Evolutionary conservation across 2,113 vertebrate genomes (phyloP), one percentile per base, ranked within the genome.

Genomic region (Machaerirhynchus nigripectus): DNA sequence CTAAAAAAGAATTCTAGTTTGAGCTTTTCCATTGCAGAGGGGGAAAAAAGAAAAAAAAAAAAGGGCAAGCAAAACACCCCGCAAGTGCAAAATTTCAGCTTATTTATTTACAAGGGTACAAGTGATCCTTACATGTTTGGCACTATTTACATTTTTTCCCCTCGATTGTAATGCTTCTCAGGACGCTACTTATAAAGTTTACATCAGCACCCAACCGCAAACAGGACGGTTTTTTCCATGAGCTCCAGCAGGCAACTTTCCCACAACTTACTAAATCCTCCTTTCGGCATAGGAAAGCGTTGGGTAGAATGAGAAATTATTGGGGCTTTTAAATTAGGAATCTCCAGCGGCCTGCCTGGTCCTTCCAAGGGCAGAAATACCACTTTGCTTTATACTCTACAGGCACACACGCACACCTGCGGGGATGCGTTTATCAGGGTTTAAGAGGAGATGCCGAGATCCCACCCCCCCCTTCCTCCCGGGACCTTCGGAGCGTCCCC

Each of bases 351-450:
- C 2, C 4, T 2, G 5, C 28, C 16, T 0, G 1, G 7, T 5
- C 61, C 63, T 65, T 13, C 60, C 59, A 4, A 71, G 21, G 7
- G 14, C 14, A 56, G n/a, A 57, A 15, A 0, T 0, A 10, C 1
- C 4, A 1, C 47, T 13, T 7, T 0, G 9, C 2, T 6, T 19
- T 4, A 7, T 0, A 12, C 40, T 15, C 6, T 2, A 7, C 37
- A 23, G 30, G n/a, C 52, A 2, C 46, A 28, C 0, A 5, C 39
- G 11, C 27, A 4, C 20, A 20, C 46, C 47, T 39, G 35, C 0
- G 14, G 53, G 50, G 67, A 63, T 0, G 11, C 4, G 9, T 1
- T 64, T 7, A 8, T 3, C 9, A 8, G 1, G 5, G 2, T 5
- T 57, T 14, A 2, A 14, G 0, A 26, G 18, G 22, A 53, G 11